A percentile compares a stretch with the other conserved stretches of the same genome.
phyloP scores from a whole-genome alignment of 2,113 vertebrate genomes.

The Lagenorhynchus albirostris region DNA sequence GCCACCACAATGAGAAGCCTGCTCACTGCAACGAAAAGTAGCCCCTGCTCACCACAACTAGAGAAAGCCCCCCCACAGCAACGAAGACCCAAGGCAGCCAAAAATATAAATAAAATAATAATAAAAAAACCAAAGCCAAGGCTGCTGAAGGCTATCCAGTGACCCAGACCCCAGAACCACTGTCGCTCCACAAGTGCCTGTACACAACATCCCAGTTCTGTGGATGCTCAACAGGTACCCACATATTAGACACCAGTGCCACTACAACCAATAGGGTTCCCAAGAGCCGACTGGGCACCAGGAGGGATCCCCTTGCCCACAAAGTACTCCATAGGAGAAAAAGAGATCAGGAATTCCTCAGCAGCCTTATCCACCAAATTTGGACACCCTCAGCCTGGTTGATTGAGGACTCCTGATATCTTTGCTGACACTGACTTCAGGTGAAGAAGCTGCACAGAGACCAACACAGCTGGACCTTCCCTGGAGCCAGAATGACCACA shows the following conservation, averaged over 20 bases:
- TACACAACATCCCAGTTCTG: background rate
- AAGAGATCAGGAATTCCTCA: background rate
- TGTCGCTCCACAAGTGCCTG: background rate
- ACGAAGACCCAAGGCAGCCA: too few species aligned
- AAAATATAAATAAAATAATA: too few species aligned
- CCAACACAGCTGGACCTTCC: background rate
- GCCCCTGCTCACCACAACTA: too few species aligned
- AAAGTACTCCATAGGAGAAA: background rate
- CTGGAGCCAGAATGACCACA: background rate
- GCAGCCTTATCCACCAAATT: background rate
- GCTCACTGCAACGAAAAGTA: too few species aligned
- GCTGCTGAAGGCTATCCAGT: background rate
- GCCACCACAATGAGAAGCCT: too few species aligned
- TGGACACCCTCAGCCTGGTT: background rate
- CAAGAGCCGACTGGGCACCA: background rate
- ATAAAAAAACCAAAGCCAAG: background rate
- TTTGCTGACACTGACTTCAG: background rate
- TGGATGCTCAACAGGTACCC: background rate
- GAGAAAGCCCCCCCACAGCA: too few species aligned
- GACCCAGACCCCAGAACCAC: background rate
- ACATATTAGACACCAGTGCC: background rate
- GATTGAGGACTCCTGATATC: background rate
- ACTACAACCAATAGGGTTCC: background rate
- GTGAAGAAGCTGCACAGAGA: background rate
- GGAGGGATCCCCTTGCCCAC: background rate